Base-by-base conservation (phyloP, 2,888 invertebrate species). In the Thereva nobilitata region DNA sequence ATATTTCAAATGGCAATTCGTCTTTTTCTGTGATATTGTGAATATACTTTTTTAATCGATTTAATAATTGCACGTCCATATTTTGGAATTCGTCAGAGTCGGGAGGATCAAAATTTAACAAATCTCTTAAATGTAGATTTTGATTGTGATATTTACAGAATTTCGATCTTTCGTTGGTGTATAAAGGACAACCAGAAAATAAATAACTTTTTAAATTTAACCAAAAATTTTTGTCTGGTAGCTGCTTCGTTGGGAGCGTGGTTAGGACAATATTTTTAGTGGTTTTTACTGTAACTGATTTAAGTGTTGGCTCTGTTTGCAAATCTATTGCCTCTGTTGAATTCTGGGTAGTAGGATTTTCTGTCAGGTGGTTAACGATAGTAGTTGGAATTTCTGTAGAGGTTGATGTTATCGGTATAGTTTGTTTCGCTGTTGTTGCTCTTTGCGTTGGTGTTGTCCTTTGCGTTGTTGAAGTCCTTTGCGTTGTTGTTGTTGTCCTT, bases 1-100 rank as follows among this genome's bases (percentile, higher is more conserved):
- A 65, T 45, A 70, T 67, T 52, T 73, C 74, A 50, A 67, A 71
- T 37, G 67, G 69, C n/a, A 72, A 35, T 12, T 49, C 41, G 9
- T 54, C n/a, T 37, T 10, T 38, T 1, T 9, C 34, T 7, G 61
- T 5, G 4, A 67, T 35, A 4, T n/a, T 3, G 7, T 52, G 38
- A 8, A 40, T 8, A 47, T 59, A 9, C 10, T 8, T 12, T 37
- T 57, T 47, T 34, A 71, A 12, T 3, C 69, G 40, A 0, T 67
- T 37, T 6, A 71, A 56, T 1, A 72, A 65, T 34, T 70, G 69
- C 0, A 69, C 67, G 63, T 73, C 72, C 12, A 69, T 64, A 34
- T 71, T 65, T 4, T 70, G 63, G 42, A 67, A 72, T 45, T 68
- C 70, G 49, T 66, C 67, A 5, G 66, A 55, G 8, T 67, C 67